A percentile compares a stretch with the other conserved stretches of the same genome.
Conservation (phyloP, 2,797 vertebrate species). For the Xenentodon cancila region DNA sequence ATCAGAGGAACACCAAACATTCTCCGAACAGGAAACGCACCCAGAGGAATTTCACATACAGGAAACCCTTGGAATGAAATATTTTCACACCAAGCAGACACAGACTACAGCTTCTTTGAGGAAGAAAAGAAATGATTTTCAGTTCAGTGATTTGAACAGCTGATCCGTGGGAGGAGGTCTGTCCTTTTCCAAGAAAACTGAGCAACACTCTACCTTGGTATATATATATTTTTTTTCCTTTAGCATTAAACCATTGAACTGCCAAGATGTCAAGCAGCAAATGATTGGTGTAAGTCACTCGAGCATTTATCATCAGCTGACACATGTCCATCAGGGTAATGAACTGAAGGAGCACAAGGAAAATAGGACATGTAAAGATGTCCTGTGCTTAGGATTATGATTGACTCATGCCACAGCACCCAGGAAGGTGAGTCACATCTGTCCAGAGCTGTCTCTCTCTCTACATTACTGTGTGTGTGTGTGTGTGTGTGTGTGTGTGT, state of each 20-base stretch:
- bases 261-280: conserved; percentile 54
- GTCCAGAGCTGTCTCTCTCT: conserved; percentile 10
- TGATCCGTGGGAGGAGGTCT: conserved; percentile 70
- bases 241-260: conserved; percentile 55
- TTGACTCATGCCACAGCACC: conserved; percentile 61
- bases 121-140: conserved; percentile 58
- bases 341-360: conserved; percentile 41
- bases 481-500: too few relatives aligned
- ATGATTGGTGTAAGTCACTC: conserved; percentile 61
- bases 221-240: conserved; percentile 46
- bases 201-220: conserved; percentile 51
- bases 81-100: conserved; percentile 63
- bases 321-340: conserved; percentile 69
- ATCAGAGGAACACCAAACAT: conserved; percentile 50
- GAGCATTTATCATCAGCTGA: conserved; percentile 58
- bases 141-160: conserved; percentile 62
- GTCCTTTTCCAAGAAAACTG: conserved; percentile 58
- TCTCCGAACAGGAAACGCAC: conserved; percentile 32
- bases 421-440: conserved; percentile 39
- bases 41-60: conserved; percentile 43
- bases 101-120: conserved; percentile 49
- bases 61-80: conserved; percentile 50
- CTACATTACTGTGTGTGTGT: not conserved
- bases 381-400: conserved; percentile 56
- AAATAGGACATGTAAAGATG: conserved; percentile 47